These are phyloP conservation scores for Calidris pygmaea DNA, from an alignment of 2,113 vertebrate genomes.

Conservation along the genomic window DNA sequence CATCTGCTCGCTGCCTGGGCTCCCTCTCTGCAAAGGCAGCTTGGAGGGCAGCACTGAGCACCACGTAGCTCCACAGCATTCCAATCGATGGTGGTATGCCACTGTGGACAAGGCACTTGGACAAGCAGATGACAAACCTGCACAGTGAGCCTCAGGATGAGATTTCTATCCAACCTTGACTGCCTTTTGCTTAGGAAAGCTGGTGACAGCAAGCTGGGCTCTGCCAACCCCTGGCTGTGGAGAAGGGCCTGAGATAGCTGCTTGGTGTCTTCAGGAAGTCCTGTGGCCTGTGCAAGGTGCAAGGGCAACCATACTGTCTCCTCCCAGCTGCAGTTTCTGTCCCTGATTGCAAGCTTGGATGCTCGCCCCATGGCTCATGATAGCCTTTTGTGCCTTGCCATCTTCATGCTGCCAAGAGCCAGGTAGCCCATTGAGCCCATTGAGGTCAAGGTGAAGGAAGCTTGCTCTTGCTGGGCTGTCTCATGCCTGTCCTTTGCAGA, in stretches of 20 bases:
- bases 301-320: background rate
- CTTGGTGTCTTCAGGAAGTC: background rate
- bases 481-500: background rate
- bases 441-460: background rate
- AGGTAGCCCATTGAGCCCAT: background rate
- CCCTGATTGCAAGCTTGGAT: background rate
- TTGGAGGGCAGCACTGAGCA: rapidly evolving
- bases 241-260: background rate
- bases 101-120: background rate
- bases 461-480: background rate
- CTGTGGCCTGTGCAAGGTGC: too few relatives aligned
- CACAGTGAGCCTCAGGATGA: background rate
- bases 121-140: background rate
- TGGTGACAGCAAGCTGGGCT: background rate
- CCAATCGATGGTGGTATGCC: rapidly evolving
- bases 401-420: background rate
- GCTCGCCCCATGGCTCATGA: background rate
- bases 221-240: background rate
- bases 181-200: background rate
- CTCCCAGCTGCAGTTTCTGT: background rate
- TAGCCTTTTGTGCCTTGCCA: background rate
- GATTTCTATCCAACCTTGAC: background rate
- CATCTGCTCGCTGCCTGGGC: background rate
- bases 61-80: rapidly evolving
- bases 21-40: background rate